Conservation (phyloP, 1,140 invertebrate genomes). For the Procambarus clarkii region DNA sequence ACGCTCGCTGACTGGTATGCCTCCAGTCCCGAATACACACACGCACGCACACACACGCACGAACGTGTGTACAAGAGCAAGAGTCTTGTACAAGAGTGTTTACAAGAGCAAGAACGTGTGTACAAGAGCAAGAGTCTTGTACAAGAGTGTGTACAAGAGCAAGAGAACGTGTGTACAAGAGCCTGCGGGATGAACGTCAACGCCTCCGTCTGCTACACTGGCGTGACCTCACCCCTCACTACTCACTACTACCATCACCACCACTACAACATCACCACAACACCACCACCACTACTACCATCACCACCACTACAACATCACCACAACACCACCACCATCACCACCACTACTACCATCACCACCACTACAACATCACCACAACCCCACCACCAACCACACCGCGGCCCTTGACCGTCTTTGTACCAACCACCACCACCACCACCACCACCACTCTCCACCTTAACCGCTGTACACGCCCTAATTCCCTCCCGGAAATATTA, state of each 20-base stretch:
- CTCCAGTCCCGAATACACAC: no score
- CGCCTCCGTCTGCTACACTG: no score
- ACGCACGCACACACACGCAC: no score
- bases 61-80: no score
- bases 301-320: background rate
- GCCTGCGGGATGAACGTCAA: no score
- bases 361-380: background rate
- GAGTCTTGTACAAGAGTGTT: no score
- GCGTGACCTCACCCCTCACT: background rate
- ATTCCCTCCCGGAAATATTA: constrained; percentile 53
- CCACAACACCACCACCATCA: background rate
- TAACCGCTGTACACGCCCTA: constrained; percentile 24
- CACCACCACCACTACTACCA: background rate
- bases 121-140: no score
- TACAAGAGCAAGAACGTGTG: no score
- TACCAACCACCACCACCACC: background rate
- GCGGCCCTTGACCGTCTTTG: background rate
- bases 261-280: background rate
- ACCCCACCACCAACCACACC: background rate
- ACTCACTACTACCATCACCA: background rate
- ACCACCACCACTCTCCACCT: background rate
- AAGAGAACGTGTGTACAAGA: no score
- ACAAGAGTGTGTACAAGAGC: no score
- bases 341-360: background rate
- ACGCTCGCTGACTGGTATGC: no score